Base-by-base conservation (phyloP, 2,888 invertebrate genomes). In the Torymus aiolomorphi region DNA sequence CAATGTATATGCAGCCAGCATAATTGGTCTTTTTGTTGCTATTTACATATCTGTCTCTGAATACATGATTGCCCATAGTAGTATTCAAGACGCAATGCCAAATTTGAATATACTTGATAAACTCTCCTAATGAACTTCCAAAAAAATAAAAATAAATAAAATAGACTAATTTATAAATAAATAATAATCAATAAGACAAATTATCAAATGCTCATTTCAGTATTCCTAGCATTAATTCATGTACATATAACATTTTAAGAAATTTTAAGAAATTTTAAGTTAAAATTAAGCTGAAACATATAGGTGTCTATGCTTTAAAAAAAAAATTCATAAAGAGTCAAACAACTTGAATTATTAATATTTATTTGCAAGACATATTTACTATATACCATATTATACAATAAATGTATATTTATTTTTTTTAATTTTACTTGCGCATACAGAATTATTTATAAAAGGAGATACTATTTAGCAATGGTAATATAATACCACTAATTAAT, bases 41-140 rank as follows among this genome's bases (percentile, higher is more conserved):
- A 88, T 95, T 51, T 97, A 97, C 89, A 97, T 97, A 85, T 92
- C 96, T 0, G 93, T 95, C 10, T 96, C 97, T 0, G 97, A 97
- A 89, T 97, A 97, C 88, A 95, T 96, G 88, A 88, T 90, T 79
- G 87, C 89, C 2, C 83, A 86, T 16, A 88, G 86, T 77, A 84
- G 85, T 70, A 80, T 87, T 16, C 88, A 89, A 66, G 87, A 89
- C 59, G 84, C 88, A 24, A 85, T 84, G 5, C 83, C 90, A 16
- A 88, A 87, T 65, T 75, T 89, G 76, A 88, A 87, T 82, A 71
- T 80, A 65, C 49, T 82, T 59, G 74, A 78, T 42, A 80, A 76
- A 70, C 59, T 76, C 65, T 72, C 76, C 10, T 69, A 81, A 71
- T 73, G 49, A 67, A 67, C 62, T 72, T 66, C 42, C 42, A 42